Evolutionary conservation across 2,888 invertebrate genomes (phyloP).

Genomic region (Trichogramma evanescens): DNA sequence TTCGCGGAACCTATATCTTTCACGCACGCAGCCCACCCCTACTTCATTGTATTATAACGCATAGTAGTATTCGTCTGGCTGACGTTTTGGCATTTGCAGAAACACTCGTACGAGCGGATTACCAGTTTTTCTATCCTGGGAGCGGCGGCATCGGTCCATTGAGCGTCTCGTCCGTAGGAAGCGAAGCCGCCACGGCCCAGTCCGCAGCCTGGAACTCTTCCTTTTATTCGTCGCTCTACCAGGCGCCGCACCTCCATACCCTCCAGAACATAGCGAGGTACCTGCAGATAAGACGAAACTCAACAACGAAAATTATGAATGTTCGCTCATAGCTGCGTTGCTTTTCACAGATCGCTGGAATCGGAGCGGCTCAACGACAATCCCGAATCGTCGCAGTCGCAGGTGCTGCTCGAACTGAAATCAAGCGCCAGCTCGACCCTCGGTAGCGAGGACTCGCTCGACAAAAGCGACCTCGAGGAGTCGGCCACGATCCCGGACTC

Average conservation of each 20-base stretch:
- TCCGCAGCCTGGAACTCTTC: conserved; percentile 42
- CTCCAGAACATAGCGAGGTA: conserved; percentile 40
- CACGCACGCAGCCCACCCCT: too few relatives aligned
- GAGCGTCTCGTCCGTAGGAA: conserved; percentile 39
- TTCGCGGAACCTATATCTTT: too few relatives aligned
- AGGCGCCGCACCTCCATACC: conserved; percentile 29
- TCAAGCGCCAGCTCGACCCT: conserved; percentile 52
- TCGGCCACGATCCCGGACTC: conserved; percentile 30
- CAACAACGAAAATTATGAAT: neutral
- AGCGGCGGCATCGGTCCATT: conserved; percentile 41
- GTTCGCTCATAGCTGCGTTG: neutral
- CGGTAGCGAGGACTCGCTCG: conserved; percentile 56
- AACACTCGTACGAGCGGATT: conserved; percentile 42
- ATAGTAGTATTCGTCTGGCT: too few relatives aligned
- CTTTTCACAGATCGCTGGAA: conserved; percentile 33
- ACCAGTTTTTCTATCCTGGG: conserved; percentile 43
- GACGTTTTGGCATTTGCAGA: conserved; percentile 28
- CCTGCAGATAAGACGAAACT: conserved; percentile 4
- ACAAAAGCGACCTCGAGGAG: conserved; percentile 48
- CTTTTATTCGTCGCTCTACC: conserved; percentile 44
- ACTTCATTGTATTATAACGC: too few relatives aligned
- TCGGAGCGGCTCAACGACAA: conserved; percentile 38
- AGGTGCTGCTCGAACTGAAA: conserved; percentile 44
- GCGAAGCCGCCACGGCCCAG: conserved; percentile 30
- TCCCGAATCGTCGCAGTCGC: conserved; percentile 26